A percentile compares a stretch with the other conserved stretches of the same genome.
These are phyloP conservation scores for Cossypha heuglini DNA, from an alignment of 2,797 vertebrate genomes.

Conservation along the genomic window DNA sequence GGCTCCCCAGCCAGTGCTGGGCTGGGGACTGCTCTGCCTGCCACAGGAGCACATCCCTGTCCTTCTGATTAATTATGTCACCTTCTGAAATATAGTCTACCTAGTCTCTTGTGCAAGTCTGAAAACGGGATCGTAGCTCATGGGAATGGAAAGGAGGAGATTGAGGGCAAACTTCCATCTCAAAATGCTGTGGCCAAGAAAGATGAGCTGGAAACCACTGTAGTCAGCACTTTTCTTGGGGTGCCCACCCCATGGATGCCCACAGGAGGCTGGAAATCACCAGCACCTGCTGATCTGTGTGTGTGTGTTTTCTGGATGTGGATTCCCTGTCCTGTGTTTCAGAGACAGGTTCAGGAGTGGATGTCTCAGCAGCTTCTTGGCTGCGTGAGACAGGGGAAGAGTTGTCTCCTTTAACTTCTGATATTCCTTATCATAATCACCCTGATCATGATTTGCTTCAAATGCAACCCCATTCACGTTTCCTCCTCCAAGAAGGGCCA, in stretches of 20 bases:
- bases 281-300: neutral
- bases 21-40: neutral
- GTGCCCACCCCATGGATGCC: neutral
- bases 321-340: neutral
- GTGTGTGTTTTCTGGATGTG: neutral
- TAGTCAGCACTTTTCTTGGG: neutral
- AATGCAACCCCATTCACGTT: neutral
- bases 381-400: neutral
- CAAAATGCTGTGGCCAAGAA: neutral
- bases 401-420: neutral
- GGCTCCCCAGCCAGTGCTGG: rapidly evolving
- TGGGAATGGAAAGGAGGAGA: neutral
- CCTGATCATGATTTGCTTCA: neutral
- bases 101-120: neutral
- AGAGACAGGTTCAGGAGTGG: neutral
- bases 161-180: neutral
- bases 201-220: neutral
- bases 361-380: neutral
- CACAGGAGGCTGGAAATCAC: neutral
- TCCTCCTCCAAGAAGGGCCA: neutral
- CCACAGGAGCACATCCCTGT: neutral
- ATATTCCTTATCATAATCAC: neutral
- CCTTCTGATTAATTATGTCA: neutral
- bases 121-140: rapidly evolving
- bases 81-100: neutral